These are phyloP conservation scores for Hirtodrosophila trivittata DNA, from an alignment of 2,888 invertebrate genomes.

Conservation along the genomic window DNA sequence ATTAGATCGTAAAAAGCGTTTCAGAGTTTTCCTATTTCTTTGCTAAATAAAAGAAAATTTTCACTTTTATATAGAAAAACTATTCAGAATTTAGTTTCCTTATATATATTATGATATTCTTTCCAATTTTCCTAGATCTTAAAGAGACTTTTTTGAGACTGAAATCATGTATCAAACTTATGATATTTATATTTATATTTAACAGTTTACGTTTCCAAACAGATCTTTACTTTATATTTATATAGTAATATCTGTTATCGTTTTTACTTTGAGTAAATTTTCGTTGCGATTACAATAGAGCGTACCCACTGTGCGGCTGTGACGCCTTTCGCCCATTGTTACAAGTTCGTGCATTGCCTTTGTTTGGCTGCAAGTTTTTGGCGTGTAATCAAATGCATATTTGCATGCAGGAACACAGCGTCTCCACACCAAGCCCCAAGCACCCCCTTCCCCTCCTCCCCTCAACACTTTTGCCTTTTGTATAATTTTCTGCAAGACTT, in stretches of 20 bases:
- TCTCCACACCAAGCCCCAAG: slow-evolving; percentile 10
- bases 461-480: slow-evolving; percentile 61
- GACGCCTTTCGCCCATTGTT: slow-evolving; percentile 34
- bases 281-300: not conserved
- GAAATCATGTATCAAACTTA: no score
- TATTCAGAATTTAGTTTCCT: no score
- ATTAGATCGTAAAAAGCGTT: no score
- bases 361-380: slow-evolving; percentile 69
- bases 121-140: not conserved
- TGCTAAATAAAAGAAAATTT: no score
- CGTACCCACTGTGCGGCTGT: slow-evolving; percentile 23
- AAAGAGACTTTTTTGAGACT: not conserved
- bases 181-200: no score
- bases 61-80: no score
- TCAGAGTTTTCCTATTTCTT: no score
- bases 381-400: slow-evolving; percentile 79
- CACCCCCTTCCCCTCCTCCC: not conserved
- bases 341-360: slow-evolving; percentile 69
- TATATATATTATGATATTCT: no score
- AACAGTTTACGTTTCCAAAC: no score
- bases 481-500: slow-evolving; percentile 78
- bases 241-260: no score
- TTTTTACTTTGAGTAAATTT: no score
- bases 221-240: no score
- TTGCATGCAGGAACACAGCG: slow-evolving; percentile 66